A percentile compares a stretch with the other conserved stretches of the same genome.
phyloP scores from a whole-genome alignment of 2,888 invertebrate species.

The Andricus curvator region DNA sequence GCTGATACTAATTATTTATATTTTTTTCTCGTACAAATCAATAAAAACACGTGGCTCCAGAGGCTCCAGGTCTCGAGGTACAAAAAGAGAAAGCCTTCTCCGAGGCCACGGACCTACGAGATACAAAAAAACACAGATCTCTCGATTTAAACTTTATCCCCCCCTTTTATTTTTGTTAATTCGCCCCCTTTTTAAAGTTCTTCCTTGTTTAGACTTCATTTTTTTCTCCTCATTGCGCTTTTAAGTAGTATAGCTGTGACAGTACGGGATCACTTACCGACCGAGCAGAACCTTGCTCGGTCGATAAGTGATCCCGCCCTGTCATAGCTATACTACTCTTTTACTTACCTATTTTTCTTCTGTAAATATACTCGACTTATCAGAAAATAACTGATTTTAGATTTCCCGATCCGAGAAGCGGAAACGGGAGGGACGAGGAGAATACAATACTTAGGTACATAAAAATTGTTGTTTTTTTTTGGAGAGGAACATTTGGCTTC shows the following conservation, averaged over 20 bases:
- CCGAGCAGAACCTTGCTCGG: no score
- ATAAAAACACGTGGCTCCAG: constrained; percentile 60
- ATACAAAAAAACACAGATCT: constrained; percentile 43
- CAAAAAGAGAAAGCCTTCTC: constrained; percentile 44
- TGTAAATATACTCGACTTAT: constrained; percentile 17
- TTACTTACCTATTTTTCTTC: not conserved
- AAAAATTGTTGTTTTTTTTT: constrained; percentile 33
- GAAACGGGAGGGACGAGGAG: constrained; percentile 29
- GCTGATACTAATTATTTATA: constrained; percentile 56
- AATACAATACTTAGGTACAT: constrained; percentile 39
- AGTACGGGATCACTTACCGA: no score
- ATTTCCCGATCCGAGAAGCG: constrained; percentile 28
- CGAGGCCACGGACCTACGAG: constrained; percentile 44
- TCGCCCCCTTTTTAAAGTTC: not conserved
- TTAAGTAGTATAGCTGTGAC: no score
- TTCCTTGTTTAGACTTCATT: not conserved
- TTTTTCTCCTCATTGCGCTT: constrained; percentile 4
- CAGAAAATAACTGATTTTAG: constrained; percentile 14
- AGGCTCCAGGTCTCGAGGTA: constrained; percentile 63
- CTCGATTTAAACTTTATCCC: not conserved
- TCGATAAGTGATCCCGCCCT: no score
- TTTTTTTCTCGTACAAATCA: constrained; percentile 51
- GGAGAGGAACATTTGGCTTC: constrained; percentile 43
- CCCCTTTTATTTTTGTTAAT: not conserved
- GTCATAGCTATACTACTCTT: no score